Evolutionary conservation across 1,140 invertebrate genomes (phyloP).

Genomic region (Lucilia cuprina): DNA sequence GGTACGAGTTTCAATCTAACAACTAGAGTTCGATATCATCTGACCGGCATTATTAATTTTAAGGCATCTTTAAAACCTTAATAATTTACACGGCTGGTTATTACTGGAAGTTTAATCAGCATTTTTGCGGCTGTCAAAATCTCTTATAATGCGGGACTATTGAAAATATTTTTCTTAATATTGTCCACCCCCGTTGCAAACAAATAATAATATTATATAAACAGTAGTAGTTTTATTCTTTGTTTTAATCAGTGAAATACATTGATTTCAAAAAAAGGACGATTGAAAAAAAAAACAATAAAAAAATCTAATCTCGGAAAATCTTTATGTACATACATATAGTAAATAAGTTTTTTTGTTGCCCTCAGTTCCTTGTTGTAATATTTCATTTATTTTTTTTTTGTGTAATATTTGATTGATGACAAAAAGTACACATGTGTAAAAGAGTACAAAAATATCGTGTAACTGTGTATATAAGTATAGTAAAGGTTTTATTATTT

Average conservation of each 20-base stretch:
- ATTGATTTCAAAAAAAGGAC: not conserved
- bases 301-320: not conserved
- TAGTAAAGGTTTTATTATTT: not conserved
- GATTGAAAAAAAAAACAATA: not conserved
- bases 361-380: no score
- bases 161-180: not conserved
- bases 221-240: not conserved
- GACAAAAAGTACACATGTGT: not conserved
- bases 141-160: no score
- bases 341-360: not conserved
- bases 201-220: no score
- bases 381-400: not conserved
- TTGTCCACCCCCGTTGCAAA: not conserved
- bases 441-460: not conserved
- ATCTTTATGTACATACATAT: not conserved
- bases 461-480: not conserved
- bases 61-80: no score
- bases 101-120: no score
- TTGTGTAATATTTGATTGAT: conserved; percentile 32
- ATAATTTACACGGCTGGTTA: no score
- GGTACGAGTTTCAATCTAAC: no score
- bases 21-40: no score
- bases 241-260: not conserved
- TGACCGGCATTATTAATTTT: no score
- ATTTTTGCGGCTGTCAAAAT: no score